Evolutionary conservation across 2,113 vertebrate genomes (phyloP).

Genomic region (Trochalopteron elliotii): DNA sequence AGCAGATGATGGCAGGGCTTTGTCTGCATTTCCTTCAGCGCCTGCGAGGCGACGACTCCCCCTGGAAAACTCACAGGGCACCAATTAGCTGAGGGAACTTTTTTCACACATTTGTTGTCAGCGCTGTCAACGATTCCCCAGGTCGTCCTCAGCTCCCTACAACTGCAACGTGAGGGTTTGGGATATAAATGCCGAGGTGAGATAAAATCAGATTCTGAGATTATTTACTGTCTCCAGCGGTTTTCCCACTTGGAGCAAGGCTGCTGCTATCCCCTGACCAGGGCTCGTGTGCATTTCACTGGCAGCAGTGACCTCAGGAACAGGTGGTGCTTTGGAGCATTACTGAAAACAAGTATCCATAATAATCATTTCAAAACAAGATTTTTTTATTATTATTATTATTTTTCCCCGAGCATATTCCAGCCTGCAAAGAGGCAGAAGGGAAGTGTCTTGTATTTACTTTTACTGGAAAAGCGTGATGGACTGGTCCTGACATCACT

Average conservation of each 20-base stretch:
- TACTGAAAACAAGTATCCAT: not conserved
- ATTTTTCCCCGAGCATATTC: not conserved
- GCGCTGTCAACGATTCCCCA: not conserved
- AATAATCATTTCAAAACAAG: not conserved
- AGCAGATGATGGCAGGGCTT: not conserved
- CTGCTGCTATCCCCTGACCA: not conserved
- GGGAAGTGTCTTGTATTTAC: not conserved
- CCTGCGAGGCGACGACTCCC: not conserved
- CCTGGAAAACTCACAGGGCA: not conserved
- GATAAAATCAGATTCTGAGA: not conserved
- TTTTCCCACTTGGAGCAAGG: not conserved
- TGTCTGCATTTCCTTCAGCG: not conserved
- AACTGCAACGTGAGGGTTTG: not conserved
- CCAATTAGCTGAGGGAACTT: not conserved
- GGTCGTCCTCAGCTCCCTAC: not conserved
- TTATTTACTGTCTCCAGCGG: not conserved
- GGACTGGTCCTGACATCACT: constrained; percentile 41
- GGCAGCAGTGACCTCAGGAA: not conserved
- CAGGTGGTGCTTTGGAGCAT: not conserved
- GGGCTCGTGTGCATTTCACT: not conserved
- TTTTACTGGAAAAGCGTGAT: constrained; percentile 25
- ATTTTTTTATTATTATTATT: no score
- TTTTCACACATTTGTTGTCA: not conserved
- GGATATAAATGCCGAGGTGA: not conserved
- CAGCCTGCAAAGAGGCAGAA: not conserved